A percentile compares a stretch with the other conserved stretches of the same genome.
Conservation (phyloP, 2,797 vertebrate species). For the Thalassophryne amazonica region DNA sequence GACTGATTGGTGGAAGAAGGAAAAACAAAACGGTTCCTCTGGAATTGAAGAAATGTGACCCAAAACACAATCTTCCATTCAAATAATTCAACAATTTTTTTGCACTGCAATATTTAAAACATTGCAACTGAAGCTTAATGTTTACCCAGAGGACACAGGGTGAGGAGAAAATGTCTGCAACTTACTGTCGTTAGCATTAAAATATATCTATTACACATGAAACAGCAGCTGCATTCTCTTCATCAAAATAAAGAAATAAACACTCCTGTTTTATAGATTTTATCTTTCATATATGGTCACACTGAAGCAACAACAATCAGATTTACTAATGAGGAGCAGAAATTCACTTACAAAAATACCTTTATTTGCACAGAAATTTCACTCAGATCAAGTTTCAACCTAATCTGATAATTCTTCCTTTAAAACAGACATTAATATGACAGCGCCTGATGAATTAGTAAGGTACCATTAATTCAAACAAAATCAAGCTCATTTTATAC, state of each 20-base stretch:
- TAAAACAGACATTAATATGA: no score
- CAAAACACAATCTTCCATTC: not conserved
- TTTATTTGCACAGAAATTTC: constrained; percentile 1
- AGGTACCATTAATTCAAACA: no score
- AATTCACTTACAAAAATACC: constrained; percentile 1
- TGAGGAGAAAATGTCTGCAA: not conserved
- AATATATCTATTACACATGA: not conserved
- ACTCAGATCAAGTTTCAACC: not conserved
- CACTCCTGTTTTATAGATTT: constrained; percentile 4
- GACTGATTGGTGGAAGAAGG: not conserved
- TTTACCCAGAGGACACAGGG: not conserved
- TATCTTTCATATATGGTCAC: constrained; percentile 27
- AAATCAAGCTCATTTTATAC: constrained; percentile 30
- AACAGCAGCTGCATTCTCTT: not conserved
- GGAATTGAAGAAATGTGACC: not conserved
- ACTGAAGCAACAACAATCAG: constrained; percentile 3
- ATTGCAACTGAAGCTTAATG: not conserved
- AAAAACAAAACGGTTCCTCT: not conserved
- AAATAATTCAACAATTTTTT: constrained; percentile 2
- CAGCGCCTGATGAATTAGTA: no score
- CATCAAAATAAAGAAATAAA: not conserved
- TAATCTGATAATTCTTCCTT: constrained; percentile 10
- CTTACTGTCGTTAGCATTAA: not conserved
- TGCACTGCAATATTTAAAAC: not conserved
- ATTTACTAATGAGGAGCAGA: not conserved